These are phyloP conservation scores for Cotesia glomerata DNA, from an alignment of 1,140 invertebrate species.

Conservation along the genomic window DNA sequence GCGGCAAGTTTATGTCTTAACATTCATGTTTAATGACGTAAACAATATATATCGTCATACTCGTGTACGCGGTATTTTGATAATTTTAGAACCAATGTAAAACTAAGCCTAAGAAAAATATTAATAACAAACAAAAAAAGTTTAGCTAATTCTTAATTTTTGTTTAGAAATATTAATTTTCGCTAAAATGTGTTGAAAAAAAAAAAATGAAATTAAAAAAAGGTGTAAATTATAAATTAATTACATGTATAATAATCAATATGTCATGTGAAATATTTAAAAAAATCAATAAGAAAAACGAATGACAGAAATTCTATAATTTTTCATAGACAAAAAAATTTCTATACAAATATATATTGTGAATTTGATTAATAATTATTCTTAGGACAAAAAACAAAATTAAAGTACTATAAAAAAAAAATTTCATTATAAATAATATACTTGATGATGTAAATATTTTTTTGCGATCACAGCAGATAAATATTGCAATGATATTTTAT, in stretches of 20 bases:
- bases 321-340: too few species aligned
- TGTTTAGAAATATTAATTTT: neutral
- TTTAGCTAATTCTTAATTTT: neutral
- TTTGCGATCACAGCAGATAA: neutral
- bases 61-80: too few species aligned
- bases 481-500: neutral
- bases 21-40: neutral
- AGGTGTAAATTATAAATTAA: neutral
- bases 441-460: slow-evolving; percentile 2
- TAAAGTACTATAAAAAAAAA: neutral
- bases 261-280: neutral
- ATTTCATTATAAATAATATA: neutral
- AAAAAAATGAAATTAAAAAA: neutral
- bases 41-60: too few species aligned
- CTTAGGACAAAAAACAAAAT: neutral
- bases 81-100: too few species aligned
- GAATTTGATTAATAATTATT: too few species aligned
- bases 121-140: too few species aligned
- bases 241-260: neutral
- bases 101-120: too few species aligned
- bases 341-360: too few species aligned
- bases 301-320: too few species aligned
- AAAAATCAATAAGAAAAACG: too few species aligned
- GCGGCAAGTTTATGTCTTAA: neutral
- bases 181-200: neutral